phyloP scores from a whole-genome alignment of 2,113 vertebrate genomes.

The Corapipo altera region DNA sequence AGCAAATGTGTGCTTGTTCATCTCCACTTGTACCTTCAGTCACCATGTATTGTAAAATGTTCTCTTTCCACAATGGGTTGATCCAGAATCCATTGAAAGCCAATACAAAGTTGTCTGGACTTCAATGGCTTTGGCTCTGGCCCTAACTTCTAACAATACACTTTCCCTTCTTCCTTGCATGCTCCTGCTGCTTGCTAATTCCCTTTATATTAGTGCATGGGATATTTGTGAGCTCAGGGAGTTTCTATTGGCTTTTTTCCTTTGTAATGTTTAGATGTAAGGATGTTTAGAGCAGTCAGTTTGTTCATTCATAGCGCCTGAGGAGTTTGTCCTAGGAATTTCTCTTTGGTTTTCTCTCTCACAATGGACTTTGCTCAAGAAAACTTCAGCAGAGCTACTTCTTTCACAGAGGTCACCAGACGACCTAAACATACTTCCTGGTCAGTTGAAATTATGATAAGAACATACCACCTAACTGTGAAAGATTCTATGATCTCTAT shows the following conservation, averaged over 20 bases:
- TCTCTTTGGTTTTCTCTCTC: neutral
- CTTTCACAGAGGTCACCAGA: neutral
- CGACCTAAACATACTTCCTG: neutral
- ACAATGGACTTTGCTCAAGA: neutral
- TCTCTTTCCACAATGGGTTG: neutral
- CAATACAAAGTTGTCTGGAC: conserved; percentile 9
- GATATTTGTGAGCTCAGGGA: neutral
- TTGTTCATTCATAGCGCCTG: neutral
- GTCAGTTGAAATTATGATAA: neutral
- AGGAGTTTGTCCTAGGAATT: neutral
- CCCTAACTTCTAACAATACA: neutral
- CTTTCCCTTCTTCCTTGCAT: conserved; percentile 42
- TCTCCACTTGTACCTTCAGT: conserved; percentile 25
- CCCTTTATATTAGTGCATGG: conserved; percentile 9
- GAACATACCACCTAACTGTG: neutral
- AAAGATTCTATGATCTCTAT: neutral
- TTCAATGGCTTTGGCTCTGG: conserved; percentile 45
- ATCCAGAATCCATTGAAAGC: conserved; percentile 50
- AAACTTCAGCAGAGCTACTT: neutral
- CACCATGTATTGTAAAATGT: neutral
- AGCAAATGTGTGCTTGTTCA: neutral
- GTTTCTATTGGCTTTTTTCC: neutral
- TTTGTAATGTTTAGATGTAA: neutral
- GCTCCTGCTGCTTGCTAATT: conserved; percentile 35
- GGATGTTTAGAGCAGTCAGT: neutral